Percentiles rank a stretch among this genome's conserved stretches.
These are phyloP conservation scores for Numenius phaeopus DNA, from an alignment of 2,797 vertebrate genomes.

Conservation along the genomic window DNA sequence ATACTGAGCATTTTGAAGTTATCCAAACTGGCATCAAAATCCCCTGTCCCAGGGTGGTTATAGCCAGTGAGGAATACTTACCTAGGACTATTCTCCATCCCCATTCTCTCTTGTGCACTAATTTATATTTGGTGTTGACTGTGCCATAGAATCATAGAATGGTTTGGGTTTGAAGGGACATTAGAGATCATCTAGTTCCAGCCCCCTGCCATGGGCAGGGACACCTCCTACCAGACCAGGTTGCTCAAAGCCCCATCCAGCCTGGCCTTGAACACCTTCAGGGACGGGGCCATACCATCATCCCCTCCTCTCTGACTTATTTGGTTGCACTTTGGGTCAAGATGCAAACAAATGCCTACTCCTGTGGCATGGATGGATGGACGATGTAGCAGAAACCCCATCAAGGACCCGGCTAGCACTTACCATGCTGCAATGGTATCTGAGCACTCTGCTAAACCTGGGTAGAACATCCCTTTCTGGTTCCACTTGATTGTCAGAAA, in stretches of 20 bases:
- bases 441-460: accelerated
- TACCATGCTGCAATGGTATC: accelerated
- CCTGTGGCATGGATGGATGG: background rate
- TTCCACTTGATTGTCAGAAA: background rate
- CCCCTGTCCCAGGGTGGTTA: background rate
- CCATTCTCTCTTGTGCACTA: background rate
- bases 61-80: background rate
- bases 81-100: background rate
- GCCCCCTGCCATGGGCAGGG: background rate
- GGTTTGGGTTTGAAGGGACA: background rate
- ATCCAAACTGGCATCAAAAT: background rate
- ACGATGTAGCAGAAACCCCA: background rate
- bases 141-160: background rate
- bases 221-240: background rate
- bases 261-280: background rate
- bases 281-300: background rate
- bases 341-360: background rate
- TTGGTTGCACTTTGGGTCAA: background rate
- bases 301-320: background rate
- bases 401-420: background rate
- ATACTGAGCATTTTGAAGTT: background rate
- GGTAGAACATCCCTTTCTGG: background rate
- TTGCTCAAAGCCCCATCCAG: background rate
- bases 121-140: background rate
- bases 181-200: background rate